Base-by-base conservation (phyloP, 2,888 invertebrate genomes). In the Coelinius sp. region DNA sequence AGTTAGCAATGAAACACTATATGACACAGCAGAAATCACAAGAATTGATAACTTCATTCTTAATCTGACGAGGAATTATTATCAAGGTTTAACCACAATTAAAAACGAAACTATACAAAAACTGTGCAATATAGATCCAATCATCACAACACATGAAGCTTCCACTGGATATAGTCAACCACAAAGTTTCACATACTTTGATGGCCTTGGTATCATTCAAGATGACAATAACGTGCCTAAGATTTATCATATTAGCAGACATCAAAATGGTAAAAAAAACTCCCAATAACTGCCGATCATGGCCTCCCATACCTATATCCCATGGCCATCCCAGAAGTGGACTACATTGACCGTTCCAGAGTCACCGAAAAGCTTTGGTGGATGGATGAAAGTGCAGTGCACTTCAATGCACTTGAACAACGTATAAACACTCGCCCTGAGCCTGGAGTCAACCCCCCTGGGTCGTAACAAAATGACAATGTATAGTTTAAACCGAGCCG, bases 11-110 rank as follows among this genome's bases (percentile, higher is more conserved):
- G 12, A 62, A 49, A 41, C 14, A 12, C 10, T 72, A 10, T 72
- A 72, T 20, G 25, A 72, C 4, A 20, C n/a, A n/a, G 73, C 73
- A 7, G 41, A 69, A 1, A 64, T 73, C 1, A 68, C 69, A 0
- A 20, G 73, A n/a, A 53, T 73, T 20, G 64, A 69, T n/a, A 35
- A 20, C 7, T 73, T 73, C 22, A 17, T 63, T 6, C 44, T 69
- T 17, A 65, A 53, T 20, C 10, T 73, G 0, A 41, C 46, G 6
- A 5, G 73, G 1, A 56, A 69, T 4, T 73, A 73, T 4, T 56
- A 20, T 14, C n/a, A n/a, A 6, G 31, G 31, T 2, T 2, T 64
- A 7, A 38, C 64, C 2, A n/a, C 12, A 7, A 64, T 41, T 0
- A 38, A 38, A 24, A 64, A 64, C n/a, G 31, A 31, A 4, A 6